Base-by-base conservation (phyloP, 2,113 vertebrate genomes). In the Ahaetulla prasina region DNA sequence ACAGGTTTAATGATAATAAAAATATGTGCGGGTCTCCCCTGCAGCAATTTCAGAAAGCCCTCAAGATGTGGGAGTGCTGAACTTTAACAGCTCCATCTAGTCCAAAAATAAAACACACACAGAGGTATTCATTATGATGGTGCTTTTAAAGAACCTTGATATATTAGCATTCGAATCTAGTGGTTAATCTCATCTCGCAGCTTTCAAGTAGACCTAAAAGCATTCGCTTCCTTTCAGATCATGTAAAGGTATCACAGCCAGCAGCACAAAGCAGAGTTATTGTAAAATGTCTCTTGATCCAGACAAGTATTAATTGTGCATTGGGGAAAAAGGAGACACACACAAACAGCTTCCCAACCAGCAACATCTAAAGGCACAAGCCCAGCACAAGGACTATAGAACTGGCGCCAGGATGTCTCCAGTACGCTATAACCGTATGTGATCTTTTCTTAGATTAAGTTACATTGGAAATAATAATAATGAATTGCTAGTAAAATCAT, bases 101-200 rank as follows among this genome's bases (percentile, higher is more conserved):
- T 25, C 49, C 9, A 55, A 7, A 7, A 9, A 22, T 5, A 54
- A 92, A 94, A 94, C 95, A 54, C 68, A 57, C 57, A 86, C 47
- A 85, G 50, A 47, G 7, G 2, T 23, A 43, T 54, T 53, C 52
- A 85, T 47, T 39, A 35, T 52, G n/a, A 27, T 27, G 68, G 55
- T 0, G 20, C 88, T 92, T 89, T 92, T 2, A 4, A 63, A 4
- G 20, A 95, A 39, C 96, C 96, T 96, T 96, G 96, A 92, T 91
- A 92, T 5, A 2, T 80, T 80, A 43, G 35, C 74, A 80, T 80
- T 22, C 35, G 74, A 8, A 39, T 80, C 16, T 22, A 39, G 35
- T 80, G 68, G n/a, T 80, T 39, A 39, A 80, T 39, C 35, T 80
- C 18, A 80, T 39, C 35, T 80, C 74, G 22, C 35, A 22, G 39